Evolutionary conservation across 2,797 vertebrate species (phyloP), one percentile per base, ranked within the genome.

Genomic region (Acomys russatus): DNA sequence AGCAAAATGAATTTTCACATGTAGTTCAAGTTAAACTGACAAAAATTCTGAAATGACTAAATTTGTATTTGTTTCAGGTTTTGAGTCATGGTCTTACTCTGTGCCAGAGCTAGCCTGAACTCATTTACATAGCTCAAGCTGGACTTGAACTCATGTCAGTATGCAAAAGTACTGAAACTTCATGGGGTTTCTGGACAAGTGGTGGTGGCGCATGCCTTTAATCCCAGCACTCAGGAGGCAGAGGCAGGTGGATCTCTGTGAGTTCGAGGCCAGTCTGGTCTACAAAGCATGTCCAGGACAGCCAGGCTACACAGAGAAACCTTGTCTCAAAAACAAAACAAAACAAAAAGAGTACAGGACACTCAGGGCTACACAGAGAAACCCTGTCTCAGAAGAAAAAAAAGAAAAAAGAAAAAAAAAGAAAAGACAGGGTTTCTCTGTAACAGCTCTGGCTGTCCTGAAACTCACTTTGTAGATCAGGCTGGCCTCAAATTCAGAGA

Each of bases 1-100:
- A 70, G 30, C 30, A 86, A 86, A 90, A 70, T 79, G 30, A 79
- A 38, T 79, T 87, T 90, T 23, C n/a, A 28, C 77, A 33, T 76
- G 38, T 49, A 78, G 33, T 94, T 51, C 94, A 79, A 49, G 30
- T 91, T 96, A 89, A 76, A 78, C 59, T 87, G 33, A 91, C 79
- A 93, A 35, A 85, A 85, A 82, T 96, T 96, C 61, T 95, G 35
- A 95, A 94, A 92, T 71, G 80, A 66, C 88, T 30, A 86, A 88
- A 96, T 89, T 90, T 90, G 49, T 15, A 49, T 51, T 54, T 78
- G 17, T 78, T 64, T 68, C 9, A 51, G 10, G 18, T 20, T 84
- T 84, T 84, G 44, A 68, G 11, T 70, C 30, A 86, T 44, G 20
- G 44, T 86, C 30, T 79, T 30, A 79, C 51, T 86, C 64, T 86